A percentile compares a stretch with the other conserved stretches of the same genome.
Evolutionary conservation across 2,797 vertebrate genomes (phyloP).

Genomic region (Premnoplex brunnescens): DNA sequence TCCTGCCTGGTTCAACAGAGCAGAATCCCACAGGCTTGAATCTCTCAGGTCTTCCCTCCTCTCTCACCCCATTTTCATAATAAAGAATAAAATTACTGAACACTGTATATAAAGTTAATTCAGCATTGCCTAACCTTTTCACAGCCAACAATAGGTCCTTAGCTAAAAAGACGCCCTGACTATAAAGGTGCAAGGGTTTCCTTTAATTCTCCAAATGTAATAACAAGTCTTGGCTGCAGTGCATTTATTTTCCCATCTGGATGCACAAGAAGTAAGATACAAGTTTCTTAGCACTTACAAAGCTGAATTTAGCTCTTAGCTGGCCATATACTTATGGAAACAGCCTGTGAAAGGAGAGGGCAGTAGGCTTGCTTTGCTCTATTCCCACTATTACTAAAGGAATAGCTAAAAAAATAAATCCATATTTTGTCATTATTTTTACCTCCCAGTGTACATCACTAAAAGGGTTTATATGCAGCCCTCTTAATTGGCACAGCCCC

Average conservation of each 20-base stretch:
- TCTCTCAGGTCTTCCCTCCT: background rate
- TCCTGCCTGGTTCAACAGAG: background rate
- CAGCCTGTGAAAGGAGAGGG: background rate
- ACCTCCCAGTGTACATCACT: conserved; percentile 59
- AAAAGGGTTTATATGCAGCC: conserved; percentile 60
- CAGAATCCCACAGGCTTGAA: background rate
- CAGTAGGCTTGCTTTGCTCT: background rate
- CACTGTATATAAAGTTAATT: background rate
- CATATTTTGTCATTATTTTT: conserved; percentile 66
- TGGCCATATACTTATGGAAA: conserved; percentile 24
- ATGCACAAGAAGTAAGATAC: background rate
- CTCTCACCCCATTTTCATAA: background rate
- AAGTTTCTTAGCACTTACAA: conserved; percentile 22
- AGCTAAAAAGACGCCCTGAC: background rate
- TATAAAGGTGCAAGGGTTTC: background rate
- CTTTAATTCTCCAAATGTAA: background rate
- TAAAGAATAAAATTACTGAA: background rate
- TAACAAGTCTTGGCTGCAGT: background rate
- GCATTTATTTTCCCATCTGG: conserved; percentile 14
- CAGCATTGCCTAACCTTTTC: background rate
- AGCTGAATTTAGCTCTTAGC: conserved; percentile 13
- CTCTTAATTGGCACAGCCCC: conserved; percentile 71
- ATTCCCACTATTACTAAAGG: conserved; percentile 39
- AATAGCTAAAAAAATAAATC: conserved; percentile 54
- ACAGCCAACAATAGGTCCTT: background rate